Percentiles rank a stretch among this genome's conserved stretches.
phyloP scores from a whole-genome alignment of 2,888 invertebrate genomes.

The Clivina fossor region DNA sequence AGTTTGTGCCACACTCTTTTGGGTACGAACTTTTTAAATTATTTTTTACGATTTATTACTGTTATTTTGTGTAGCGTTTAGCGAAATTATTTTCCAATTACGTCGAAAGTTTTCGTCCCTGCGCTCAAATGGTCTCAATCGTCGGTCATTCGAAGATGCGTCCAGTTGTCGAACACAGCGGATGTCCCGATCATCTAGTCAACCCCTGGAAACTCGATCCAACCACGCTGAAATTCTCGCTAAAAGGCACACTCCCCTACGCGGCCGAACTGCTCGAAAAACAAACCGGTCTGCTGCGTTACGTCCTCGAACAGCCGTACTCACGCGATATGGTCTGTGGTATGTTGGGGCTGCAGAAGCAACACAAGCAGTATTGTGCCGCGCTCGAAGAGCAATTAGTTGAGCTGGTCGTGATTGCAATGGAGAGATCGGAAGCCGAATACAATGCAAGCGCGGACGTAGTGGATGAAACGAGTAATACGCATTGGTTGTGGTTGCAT shows the following conservation, averaged over 20 bases:
- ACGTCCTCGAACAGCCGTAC: slow-evolving; percentile 93
- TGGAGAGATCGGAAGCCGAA: slow-evolving; percentile 84
- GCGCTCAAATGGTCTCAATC: slow-evolving; percentile 95
- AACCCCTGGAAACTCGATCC: slow-evolving; percentile 94
- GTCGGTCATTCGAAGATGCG: slow-evolving; percentile 87
- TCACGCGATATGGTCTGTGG: slow-evolving; percentile 95
- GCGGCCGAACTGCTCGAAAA: slow-evolving; percentile 84
- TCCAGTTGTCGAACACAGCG: slow-evolving; percentile 92
- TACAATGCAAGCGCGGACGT: slow-evolving; percentile 56
- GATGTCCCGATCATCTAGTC: slow-evolving; percentile 84
- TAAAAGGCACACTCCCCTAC: slow-evolving; percentile 83
- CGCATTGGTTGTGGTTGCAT: slow-evolving; percentile 89
- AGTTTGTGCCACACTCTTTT: no score
- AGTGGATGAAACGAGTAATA: slow-evolving; percentile 63
- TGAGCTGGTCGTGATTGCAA: slow-evolving; percentile 84
- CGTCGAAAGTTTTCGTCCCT: slow-evolving; percentile 88
- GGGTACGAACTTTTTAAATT: neutral
- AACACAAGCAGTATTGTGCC: slow-evolving; percentile 69
- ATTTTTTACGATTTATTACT: neutral
- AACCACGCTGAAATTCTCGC: slow-evolving; percentile 67
- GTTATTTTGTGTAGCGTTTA: slow-evolving; percentile 66
- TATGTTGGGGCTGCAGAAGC: slow-evolving; percentile 91
- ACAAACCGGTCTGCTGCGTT: slow-evolving; percentile 82
- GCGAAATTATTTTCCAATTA: slow-evolving; percentile 83
- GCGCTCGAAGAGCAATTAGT: slow-evolving; percentile 92